Conservation (phyloP, 2,888 invertebrate species). For the Drosophila quinaria region DNA sequence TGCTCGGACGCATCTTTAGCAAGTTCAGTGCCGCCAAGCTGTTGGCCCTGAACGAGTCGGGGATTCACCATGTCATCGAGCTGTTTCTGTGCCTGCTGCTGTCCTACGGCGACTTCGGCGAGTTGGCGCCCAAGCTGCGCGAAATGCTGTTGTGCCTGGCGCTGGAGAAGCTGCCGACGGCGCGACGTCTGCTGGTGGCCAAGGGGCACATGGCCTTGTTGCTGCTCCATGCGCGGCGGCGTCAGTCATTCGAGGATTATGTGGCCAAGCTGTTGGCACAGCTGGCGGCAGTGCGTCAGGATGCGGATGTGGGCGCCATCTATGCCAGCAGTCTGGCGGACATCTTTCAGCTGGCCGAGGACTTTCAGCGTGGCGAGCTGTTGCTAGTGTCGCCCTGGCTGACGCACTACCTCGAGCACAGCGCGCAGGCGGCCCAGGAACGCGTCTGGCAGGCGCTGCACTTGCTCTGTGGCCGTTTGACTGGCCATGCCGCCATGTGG, state of each 20-base stretch:
- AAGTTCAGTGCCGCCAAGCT: constrained; percentile 88
- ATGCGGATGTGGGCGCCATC: constrained; percentile 78
- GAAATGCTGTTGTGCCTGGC: constrained; percentile 83
- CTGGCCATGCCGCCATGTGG: constrained; percentile 42
- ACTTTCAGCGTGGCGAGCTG: constrained; percentile 82
- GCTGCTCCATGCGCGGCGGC: constrained; percentile 83
- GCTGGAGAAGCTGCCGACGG: constrained; percentile 82
- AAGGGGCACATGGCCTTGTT: constrained; percentile 85
- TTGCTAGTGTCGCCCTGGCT: constrained; percentile 83
- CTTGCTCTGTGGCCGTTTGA: constrained; percentile 65
- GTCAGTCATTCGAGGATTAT: constrained; percentile 82
- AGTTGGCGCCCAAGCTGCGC: constrained; percentile 83
- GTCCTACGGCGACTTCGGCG: constrained; percentile 71
- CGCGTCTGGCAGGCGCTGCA: constrained; percentile 83
- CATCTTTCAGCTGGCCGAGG: constrained; percentile 78
- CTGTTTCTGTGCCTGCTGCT: constrained; percentile 83
- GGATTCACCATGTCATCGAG: constrained; percentile 87
- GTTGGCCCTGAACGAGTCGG: constrained; percentile 86
- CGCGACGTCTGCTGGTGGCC: constrained; percentile 80
- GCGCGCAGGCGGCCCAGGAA: constrained; percentile 83
- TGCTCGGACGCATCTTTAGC: constrained; percentile 87
- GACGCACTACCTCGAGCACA: constrained; percentile 80
- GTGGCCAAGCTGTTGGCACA: constrained; percentile 82
- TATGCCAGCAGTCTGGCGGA: constrained; percentile 76
- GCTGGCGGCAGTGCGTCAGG: constrained; percentile 73